Percentiles rank a stretch among this genome's conserved stretches.
Evolutionary conservation across 2,113 vertebrate species (phyloP).

Genomic region (Menidia beryllina): DNA sequence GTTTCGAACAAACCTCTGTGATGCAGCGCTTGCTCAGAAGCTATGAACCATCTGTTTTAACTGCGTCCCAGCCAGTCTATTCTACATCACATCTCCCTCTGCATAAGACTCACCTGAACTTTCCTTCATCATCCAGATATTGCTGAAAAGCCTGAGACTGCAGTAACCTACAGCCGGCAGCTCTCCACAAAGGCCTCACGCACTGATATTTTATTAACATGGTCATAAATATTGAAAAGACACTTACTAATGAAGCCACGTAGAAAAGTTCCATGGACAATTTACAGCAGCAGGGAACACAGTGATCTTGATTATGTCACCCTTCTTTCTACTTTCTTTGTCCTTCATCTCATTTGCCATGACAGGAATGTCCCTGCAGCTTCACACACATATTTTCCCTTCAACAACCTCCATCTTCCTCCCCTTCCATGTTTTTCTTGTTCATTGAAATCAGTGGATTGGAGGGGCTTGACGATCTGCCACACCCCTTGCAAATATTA

Average conservation of each 20-base stretch:
- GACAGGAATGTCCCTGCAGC: conserved; percentile 45
- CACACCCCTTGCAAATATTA: conserved; percentile 73
- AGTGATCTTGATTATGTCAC: conserved; percentile 55
- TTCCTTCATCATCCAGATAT: conserved; percentile 40
- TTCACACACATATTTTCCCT: not conserved
- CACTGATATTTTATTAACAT: conserved; percentile 82
- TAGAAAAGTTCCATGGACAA: conserved; percentile 68
- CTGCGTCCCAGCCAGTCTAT: conserved; percentile 10
- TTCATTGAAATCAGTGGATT: conserved; percentile 64
- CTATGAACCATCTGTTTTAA: not conserved
- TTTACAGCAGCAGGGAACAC: conserved; percentile 54
- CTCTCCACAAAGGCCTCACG: conserved; percentile 57
- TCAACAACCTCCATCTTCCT: conserved; percentile 13
- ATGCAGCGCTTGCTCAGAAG: conserved; percentile 7
- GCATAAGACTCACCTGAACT: conserved; percentile 51
- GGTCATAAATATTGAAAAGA: conserved; percentile 79
- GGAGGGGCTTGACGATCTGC: conserved; percentile 54
- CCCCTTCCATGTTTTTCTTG: conserved; percentile 27
- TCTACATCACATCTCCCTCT: conserved; percentile 22
- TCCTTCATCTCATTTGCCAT: conserved; percentile 49
- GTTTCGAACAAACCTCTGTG: not conserved
- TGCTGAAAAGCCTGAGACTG: conserved; percentile 42
- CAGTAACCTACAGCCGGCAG: conserved; percentile 48
- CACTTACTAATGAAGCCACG: conserved; percentile 78
- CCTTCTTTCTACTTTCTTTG: conserved; percentile 31